Percentiles rank a stretch among this genome's conserved stretches.
These are phyloP conservation scores for Tangara arthus DNA, from an alignment of 2,797 vertebrate genomes.

Conservation along the genomic window DNA sequence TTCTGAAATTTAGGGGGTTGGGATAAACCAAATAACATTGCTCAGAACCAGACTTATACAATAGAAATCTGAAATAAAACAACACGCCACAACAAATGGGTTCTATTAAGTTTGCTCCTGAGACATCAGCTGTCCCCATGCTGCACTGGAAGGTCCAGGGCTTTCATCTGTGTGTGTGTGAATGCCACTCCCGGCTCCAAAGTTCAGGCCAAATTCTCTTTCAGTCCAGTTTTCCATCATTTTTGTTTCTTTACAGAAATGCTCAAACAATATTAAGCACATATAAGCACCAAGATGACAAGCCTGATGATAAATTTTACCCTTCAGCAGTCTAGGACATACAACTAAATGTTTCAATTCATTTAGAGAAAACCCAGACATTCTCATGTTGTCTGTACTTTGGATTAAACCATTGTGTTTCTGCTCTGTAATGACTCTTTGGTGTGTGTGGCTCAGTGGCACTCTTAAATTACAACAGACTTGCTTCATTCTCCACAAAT, in stretches of 20 bases:
- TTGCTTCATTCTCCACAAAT: neutral
- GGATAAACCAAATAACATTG: too few relatives aligned
- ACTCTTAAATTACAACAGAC: neutral
- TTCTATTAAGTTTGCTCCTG: neutral
- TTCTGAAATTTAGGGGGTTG: too few relatives aligned
- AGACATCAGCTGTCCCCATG: neutral
- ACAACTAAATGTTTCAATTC: neutral
- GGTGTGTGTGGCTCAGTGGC: neutral
- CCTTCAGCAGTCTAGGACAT: neutral
- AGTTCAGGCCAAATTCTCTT: neutral
- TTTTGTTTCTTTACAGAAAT: neutral
- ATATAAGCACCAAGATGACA: neutral
- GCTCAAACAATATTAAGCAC: neutral
- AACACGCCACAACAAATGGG: neutral
- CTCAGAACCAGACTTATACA: too few relatives aligned
- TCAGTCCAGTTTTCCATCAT: neutral
- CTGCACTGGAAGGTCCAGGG: neutral
- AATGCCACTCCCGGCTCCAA: neutral
- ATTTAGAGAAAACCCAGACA: neutral
- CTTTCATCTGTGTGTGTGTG: neutral
- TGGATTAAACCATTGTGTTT: neutral
- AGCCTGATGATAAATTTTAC: neutral
- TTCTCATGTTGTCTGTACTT: fast-evolving
- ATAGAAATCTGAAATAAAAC: too few relatives aligned
- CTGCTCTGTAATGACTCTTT: neutral